These are phyloP conservation scores for Aspidoscelis tigris DNA, from an alignment of 2,113 vertebrate species.

Conservation along the genomic window DNA sequence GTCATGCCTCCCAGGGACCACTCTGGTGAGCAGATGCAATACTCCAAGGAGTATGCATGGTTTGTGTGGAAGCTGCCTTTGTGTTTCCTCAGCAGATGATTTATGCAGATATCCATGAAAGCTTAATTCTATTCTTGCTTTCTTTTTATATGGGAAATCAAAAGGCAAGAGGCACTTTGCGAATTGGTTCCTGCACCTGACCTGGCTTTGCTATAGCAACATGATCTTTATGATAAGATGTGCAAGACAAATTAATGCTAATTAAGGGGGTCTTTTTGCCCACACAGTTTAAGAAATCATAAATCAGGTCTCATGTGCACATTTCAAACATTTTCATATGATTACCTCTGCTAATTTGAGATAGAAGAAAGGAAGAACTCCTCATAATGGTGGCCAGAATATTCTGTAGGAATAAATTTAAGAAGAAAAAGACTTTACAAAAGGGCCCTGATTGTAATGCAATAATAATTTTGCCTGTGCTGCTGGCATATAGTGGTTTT, in stretches of 20 bases:
- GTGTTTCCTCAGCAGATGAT: no score
- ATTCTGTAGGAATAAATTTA: neutral
- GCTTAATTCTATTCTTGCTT: neutral
- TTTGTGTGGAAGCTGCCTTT: neutral
- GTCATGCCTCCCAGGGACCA: no score
- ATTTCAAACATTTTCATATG: neutral
- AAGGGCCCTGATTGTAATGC: neutral
- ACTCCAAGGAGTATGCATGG: no score
- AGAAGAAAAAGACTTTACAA: neutral
- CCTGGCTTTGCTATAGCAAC: neutral
- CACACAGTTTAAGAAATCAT: neutral
- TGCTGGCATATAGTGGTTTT: neutral
- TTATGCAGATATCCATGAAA: neutral
- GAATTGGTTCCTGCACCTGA: neutral
- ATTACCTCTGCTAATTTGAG: neutral
- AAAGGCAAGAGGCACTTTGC: neutral
- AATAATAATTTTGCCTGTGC: neutral
- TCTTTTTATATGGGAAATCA: neutral
- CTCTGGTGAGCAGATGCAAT: no score
- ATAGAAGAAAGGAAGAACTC: neutral
- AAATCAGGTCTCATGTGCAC: neutral
- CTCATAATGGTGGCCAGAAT: neutral
- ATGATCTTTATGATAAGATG: neutral
- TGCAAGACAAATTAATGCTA: neutral
- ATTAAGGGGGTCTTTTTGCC: neutral